Base-by-base conservation (phyloP, 2,113 vertebrate species). In the Prionailurus bengalensis region DNA sequence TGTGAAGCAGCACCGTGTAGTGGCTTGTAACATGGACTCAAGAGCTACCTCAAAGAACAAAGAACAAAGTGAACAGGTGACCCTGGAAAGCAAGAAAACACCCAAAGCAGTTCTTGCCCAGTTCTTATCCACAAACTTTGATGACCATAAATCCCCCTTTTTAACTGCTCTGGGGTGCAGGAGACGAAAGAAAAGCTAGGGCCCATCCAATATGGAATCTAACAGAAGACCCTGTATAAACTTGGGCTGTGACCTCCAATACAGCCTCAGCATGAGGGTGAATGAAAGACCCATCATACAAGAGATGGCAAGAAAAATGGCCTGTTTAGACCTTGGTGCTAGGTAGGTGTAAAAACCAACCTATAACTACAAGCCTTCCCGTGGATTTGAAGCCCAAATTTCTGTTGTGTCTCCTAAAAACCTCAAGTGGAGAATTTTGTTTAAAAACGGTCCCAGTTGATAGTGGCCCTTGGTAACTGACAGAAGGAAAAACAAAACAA, bases 401-500 rank as follows among this genome's bases (percentile, higher is more conserved):
- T 79, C 65, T 33, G 21, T 29, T 86, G 14, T 42, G 6, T 65
- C 63, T 45, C 63, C 71, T 93, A 82, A 76, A 97, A 53, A 82
- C 21, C 19, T 74, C 58, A 74, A 73, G 66, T 61, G 66, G 55
- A 90, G 39, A 86, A 95, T 86, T 65, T 42, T 83, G 14, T 89
- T 90, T n/a, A 51, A 90, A 93, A 93, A 86, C 61, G 63, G 53
- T 21, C 45, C 29, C 27, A 74, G 19, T 21, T 73, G 71, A 11
- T 39, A 53, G 58, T 55, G 21, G 9, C 66, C 17, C 82, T 42
- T 4, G 31, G 61, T 73, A 92, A 83, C 21, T 61, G 21, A 78
- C 39, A 84, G 83, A 92, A 92, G 42, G n/a, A 71, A 71, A 92
- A 95, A 71, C 65, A 92, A 95, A 74, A 39, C 23, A 82, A 74